Conservation (phyloP, 1,140 invertebrate genomes). For the Orchesella cincta region DNA sequence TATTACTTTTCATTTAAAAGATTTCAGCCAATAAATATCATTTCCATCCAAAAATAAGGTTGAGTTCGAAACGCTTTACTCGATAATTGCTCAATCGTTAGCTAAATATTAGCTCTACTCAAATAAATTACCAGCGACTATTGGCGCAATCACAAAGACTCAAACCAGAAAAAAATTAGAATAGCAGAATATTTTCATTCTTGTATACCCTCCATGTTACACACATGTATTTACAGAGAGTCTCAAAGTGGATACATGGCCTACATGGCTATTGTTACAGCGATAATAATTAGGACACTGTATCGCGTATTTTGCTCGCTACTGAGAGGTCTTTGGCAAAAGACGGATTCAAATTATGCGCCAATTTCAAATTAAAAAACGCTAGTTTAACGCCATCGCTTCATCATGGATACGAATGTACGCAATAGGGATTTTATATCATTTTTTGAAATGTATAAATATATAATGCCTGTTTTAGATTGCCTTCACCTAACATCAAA, state of each 20-base stretch:
- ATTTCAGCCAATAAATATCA: not conserved
- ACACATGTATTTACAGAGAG: not conserved
- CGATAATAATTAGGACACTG: slow-evolving; percentile 23
- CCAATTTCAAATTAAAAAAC: too few relatives aligned
- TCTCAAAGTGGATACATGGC: not conserved
- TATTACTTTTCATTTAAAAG: too few relatives aligned
- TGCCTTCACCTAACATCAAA: slow-evolving; percentile 12
- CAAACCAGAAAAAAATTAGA: not conserved
- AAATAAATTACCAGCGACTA: not conserved
- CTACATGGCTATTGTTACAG: not conserved
- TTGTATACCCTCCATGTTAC: not conserved
- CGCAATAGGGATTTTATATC: not conserved
- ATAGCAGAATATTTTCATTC: not conserved
- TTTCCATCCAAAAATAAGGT: not conserved
- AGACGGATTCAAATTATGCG: slow-evolving; percentile 6
- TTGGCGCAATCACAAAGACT: not conserved
- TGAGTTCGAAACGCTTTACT: not conserved
- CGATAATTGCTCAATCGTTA: slow-evolving; percentile 18
- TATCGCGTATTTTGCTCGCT: not conserved
- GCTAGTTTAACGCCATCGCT: not conserved
- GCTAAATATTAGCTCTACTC: not conserved
- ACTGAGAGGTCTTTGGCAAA: not conserved
- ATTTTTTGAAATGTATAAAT: not conserved
- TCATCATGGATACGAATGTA: not conserved
- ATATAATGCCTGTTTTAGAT: slow-evolving; percentile 6